A percentile compares a stretch with the other conserved stretches of the same genome.
phyloP scores from a whole-genome alignment of 2,888 invertebrate genomes.

The Lissonota sp. region DNA sequence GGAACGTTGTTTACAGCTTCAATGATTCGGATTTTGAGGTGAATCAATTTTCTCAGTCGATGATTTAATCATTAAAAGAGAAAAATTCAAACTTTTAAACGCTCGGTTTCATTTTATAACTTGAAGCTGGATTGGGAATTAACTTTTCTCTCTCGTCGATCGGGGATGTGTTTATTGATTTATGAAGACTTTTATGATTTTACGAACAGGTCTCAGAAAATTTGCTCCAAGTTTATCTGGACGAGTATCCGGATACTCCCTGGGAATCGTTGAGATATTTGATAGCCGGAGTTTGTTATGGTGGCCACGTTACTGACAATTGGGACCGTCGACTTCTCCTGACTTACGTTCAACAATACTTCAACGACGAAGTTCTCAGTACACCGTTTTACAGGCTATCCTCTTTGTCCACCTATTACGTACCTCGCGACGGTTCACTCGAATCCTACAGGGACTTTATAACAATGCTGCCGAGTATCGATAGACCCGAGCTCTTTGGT shows the following conservation, averaged over 20 bases:
- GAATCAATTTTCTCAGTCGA: slow-evolving; percentile 36
- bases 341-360: slow-evolving; percentile 94
- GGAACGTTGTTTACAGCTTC: slow-evolving; percentile 95
- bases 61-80: too few species aligned
- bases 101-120: not conserved
- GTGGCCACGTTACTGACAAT: slow-evolving; percentile 92
- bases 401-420: slow-evolving; percentile 90
- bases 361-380: slow-evolving; percentile 89
- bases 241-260: slow-evolving; percentile 93
- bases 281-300: slow-evolving; percentile 95
- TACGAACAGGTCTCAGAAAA: slow-evolving; percentile 90
- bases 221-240: slow-evolving; percentile 92
- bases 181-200: not conserved
- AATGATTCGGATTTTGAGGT: slow-evolving; percentile 97
- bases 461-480: slow-evolving; percentile 90
- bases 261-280: slow-evolving; percentile 96
- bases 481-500: slow-evolving; percentile 95
- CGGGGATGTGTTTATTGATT: not conserved
- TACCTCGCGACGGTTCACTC: slow-evolving; percentile 92
- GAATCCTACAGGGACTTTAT: slow-evolving; percentile 93
- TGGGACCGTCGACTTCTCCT: slow-evolving; percentile 90
- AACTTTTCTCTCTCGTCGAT: not conserved
- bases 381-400: slow-evolving; percentile 90
- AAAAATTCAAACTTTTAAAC: not conserved
- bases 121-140: not conserved